phyloP scores from a whole-genome alignment of 1,140 invertebrate species.

The Arion vulgaris region DNA sequence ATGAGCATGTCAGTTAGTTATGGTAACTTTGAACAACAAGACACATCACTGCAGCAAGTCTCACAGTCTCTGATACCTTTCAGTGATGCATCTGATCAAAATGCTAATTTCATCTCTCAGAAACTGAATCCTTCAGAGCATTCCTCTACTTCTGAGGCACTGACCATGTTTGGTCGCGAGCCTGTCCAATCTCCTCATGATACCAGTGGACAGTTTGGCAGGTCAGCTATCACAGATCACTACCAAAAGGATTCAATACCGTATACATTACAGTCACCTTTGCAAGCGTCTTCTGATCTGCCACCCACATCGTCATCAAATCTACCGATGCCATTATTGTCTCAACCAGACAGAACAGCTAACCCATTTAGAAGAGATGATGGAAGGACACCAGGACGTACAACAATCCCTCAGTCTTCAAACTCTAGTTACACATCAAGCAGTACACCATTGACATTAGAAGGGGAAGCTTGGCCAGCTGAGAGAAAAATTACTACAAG shows the following conservation, averaged over 20 bases:
- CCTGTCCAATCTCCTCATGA: not conserved
- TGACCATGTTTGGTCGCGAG: too few relatives aligned
- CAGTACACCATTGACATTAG: not conserved
- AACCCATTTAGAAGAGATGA: not conserved
- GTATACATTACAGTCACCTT: not conserved
- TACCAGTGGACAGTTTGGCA: not conserved
- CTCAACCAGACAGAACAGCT: not conserved
- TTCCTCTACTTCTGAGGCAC: too few relatives aligned
- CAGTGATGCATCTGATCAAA: not conserved
- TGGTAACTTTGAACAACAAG: not conserved
- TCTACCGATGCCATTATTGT: not conserved
- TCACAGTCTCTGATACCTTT: not conserved
- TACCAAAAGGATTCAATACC: not conserved
- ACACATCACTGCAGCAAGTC: too few relatives aligned
- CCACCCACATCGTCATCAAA: not conserved
- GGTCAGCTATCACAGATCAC: constrained; percentile 3
- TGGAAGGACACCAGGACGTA: not conserved
- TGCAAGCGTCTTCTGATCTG: not conserved
- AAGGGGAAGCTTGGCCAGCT: not conserved
- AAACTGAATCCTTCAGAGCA: not conserved
- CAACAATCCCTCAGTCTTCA: not conserved
- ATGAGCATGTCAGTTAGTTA: not conserved
- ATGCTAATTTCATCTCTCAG: not conserved
- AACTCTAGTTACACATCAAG: not conserved
- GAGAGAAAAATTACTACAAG: not conserved